These are phyloP conservation scores for Drosophila cardini DNA, from an alignment of 1,140 invertebrate species.

Conservation along the genomic window DNA sequence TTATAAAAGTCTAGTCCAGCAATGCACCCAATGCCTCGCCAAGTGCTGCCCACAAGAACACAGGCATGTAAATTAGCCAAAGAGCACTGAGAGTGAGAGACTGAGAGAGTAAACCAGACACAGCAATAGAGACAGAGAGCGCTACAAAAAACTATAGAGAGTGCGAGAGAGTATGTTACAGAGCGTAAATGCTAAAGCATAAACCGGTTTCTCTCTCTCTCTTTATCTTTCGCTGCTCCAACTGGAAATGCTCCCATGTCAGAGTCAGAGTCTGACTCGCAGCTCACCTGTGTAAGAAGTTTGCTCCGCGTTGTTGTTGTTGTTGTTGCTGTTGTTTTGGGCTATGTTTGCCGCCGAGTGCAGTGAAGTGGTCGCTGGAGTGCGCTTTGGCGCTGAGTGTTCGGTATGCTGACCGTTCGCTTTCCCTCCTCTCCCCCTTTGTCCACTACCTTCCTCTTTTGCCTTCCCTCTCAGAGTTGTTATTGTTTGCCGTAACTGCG, in stretches of 20 bases:
- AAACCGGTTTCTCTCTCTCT: constrained; percentile 39
- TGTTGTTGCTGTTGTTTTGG: constrained; percentile 35
- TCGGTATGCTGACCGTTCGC: constrained; percentile 66
- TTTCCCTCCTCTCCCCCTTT: not conserved
- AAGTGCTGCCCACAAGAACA: constrained; percentile 47
- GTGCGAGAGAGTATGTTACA: constrained; percentile 3
- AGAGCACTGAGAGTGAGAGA: constrained; percentile 8
- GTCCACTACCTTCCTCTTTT: not conserved
- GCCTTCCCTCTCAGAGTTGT: constrained; percentile 17
- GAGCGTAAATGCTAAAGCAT: constrained; percentile 35
- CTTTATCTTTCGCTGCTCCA: constrained; percentile 22
- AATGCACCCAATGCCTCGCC: constrained; percentile 66
- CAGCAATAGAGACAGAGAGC: constrained; percentile 18
- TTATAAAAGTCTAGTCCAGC: constrained; percentile 67
- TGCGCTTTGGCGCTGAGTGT: constrained; percentile 78
- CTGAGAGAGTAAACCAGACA: constrained; percentile 15
- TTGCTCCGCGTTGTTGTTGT: constrained; percentile 22
- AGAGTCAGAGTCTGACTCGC: constrained; percentile 2
- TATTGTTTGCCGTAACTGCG: constrained; percentile 39
- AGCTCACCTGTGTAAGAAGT: constrained; percentile 52
- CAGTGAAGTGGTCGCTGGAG: constrained; percentile 65
- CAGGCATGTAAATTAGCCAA: constrained; percentile 76
- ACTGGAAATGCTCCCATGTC: constrained; percentile 14
- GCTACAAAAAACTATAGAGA: constrained; percentile 1
- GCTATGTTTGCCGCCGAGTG: constrained; percentile 60